A percentile compares a stretch with the other conserved stretches of the same genome.
Evolutionary conservation across 92 coral and sea anemone genomes (phyloP).

Genomic region (Phymanthus crucifer): DNA sequence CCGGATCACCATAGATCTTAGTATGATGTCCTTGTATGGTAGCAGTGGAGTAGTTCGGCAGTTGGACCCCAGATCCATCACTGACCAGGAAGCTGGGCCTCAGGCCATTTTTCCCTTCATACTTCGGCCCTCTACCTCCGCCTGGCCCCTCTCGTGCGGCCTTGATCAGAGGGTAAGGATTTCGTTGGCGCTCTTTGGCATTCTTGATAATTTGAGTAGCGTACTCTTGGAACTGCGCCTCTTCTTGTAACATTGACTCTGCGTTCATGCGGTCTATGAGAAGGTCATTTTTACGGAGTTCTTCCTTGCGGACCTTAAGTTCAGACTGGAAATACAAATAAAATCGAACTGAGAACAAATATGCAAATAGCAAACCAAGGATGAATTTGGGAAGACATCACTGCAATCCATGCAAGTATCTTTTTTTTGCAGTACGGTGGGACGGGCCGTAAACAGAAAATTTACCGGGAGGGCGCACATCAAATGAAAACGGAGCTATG

Average conservation of each 20-base stretch:
- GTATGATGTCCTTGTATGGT: conserved; percentile 74
- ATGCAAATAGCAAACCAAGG: not conserved
- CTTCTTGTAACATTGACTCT: conserved; percentile 64
- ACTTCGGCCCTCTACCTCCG: conserved; percentile 95
- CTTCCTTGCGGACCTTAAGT: conserved; percentile 43
- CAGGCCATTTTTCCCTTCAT: conserved; percentile 87
- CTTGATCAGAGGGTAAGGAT: conserved; percentile 94
- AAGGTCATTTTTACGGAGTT: conserved; percentile 49
- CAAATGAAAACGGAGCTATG: no score
- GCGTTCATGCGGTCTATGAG: conserved; percentile 73
- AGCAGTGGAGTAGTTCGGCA: conserved; percentile 87
- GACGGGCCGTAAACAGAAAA: no score
- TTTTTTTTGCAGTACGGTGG: no score
- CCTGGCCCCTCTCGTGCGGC: conserved; percentile 99
- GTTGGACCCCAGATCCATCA: conserved; percentile 92
- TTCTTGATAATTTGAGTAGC: conserved; percentile 75
- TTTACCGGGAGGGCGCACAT: no score
- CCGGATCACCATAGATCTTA: conserved; percentile 89
- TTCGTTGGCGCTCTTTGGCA: conserved; percentile 81
- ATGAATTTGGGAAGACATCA: not conserved
- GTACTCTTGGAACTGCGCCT: conserved; percentile 87
- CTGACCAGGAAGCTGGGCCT: conserved; percentile 92
- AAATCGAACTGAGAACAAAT: not conserved
- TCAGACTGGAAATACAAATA: conserved; percentile 50
- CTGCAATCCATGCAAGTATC: no score